Conservation (phyloP, 1,140 invertebrate genomes). For the Bilobella aurantiaca region DNA sequence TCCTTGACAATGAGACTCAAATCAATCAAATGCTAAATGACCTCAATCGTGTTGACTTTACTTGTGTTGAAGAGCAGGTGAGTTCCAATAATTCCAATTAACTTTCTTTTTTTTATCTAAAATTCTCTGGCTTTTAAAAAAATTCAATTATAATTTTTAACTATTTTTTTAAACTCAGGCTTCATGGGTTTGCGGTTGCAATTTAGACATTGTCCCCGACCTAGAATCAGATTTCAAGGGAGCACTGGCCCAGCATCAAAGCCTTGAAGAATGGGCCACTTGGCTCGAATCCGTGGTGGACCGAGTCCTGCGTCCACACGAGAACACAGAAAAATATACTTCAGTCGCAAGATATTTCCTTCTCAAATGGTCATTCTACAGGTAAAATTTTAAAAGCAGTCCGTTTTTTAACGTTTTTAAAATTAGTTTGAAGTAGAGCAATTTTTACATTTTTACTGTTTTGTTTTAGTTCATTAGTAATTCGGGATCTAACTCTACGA, state of each 20-base stretch:
- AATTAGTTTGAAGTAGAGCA: neutral
- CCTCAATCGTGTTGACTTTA: conserved; percentile 92
- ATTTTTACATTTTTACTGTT: conserved; percentile 12
- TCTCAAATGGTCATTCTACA: conserved; percentile 98
- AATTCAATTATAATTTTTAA: neutral
- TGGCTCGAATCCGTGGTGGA: conserved; percentile 83
- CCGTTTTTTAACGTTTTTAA: neutral
- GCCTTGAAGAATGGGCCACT: conserved; percentile 89
- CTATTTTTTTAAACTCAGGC: conserved; percentile 50
- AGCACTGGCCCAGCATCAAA: conserved; percentile 81
- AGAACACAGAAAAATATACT: conserved; percentile 73
- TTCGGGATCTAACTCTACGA: conserved; percentile 83
- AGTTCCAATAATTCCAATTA: neutral
- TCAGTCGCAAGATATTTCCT: conserved; percentile 86
- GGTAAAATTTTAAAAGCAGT: conserved; percentile 44
- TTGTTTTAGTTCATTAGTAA: conserved; percentile 77
- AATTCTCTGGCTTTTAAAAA: too few species aligned
- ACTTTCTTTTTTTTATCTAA: neutral
- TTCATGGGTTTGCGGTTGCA: conserved; percentile 95
- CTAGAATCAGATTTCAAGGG: conserved; percentile 89
- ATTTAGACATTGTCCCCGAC: conserved; percentile 68
- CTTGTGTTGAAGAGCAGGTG: conserved; percentile 81
- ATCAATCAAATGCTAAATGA: conserved; percentile 95
- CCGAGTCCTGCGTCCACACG: conserved; percentile 66
- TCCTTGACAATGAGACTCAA: conserved; percentile 89